These are phyloP conservation scores for Adrianichthys oophorus DNA, from an alignment of 2,797 vertebrate genomes.

Conservation along the genomic window DNA sequence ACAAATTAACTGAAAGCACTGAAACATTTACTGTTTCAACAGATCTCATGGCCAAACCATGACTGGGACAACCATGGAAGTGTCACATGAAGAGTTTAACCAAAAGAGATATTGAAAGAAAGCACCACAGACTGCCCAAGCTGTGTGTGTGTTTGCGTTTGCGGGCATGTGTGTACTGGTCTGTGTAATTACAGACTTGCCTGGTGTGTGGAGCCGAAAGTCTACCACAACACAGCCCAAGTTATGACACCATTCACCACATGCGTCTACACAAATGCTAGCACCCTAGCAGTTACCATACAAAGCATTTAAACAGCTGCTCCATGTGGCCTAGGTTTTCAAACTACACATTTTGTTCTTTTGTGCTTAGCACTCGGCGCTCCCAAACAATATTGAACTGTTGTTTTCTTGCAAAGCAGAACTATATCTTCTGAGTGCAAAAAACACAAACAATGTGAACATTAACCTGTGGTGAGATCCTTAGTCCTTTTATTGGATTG, in stretches of 20 bases:
- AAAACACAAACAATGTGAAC: no score
- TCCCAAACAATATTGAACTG: conserved; percentile 28
- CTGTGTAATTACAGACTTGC: conserved; percentile 77
- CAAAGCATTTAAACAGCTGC: conserved; percentile 73
- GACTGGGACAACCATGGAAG: conserved; percentile 64
- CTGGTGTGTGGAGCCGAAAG: conserved; percentile 76
- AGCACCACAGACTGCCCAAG: conserved; percentile 61
- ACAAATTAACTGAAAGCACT: conserved; percentile 40
- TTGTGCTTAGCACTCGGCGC: conserved; percentile 45
- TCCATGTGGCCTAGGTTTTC: conserved; percentile 46
- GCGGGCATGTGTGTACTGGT: conserved; percentile 46
- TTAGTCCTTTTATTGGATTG: conserved; percentile 17
- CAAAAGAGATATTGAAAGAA: conserved; percentile 23
- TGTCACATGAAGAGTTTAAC: conserved; percentile 59
- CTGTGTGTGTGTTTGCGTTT: conserved; percentile 8
- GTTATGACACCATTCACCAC: conserved; percentile 71
- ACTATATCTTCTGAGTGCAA: no score
- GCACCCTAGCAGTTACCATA: conserved; percentile 51
- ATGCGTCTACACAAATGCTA: conserved; percentile 31
- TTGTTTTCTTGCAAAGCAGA: conserved; percentile 14
- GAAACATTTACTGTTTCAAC: conserved; percentile 65
- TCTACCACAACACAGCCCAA: conserved; percentile 78
- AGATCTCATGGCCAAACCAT: conserved; percentile 63
- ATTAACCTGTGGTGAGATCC: neutral
- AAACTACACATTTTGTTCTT: conserved; percentile 56